Conservation (phyloP, 2,113 vertebrate species). For the Myanophis thanlyinensis region DNA sequence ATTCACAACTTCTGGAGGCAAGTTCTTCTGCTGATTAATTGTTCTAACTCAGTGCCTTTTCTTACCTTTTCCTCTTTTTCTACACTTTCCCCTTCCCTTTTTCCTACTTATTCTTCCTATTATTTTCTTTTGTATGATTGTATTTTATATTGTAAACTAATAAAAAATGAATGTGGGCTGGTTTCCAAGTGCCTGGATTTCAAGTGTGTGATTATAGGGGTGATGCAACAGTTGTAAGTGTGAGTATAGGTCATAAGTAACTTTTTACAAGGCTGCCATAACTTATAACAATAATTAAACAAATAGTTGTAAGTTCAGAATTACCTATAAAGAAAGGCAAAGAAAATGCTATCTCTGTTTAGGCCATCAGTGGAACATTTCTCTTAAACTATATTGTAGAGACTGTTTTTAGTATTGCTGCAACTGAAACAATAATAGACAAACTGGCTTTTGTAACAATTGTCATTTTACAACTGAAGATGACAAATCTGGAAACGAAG, state of each 20-base stretch:
- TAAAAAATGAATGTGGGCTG: not conserved
- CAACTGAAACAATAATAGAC: conserved; percentile 20
- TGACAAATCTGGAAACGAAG: conserved; percentile 24
- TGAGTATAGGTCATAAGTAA: not conserved
- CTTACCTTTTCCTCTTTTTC: not conserved
- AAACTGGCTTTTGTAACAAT: conserved; percentile 1
- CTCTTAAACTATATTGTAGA: conserved; percentile 8
- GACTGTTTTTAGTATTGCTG: conserved; percentile 22
- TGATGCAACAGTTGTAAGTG: not conserved
- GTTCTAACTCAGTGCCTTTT: not conserved
- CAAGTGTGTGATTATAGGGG: not conserved
- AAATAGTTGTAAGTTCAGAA: not conserved
- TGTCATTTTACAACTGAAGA: conserved; percentile 14
- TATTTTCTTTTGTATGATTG: not conserved
- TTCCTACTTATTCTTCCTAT: not conserved
- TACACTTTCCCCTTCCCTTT: not conserved
- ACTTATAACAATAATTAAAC: not conserved
- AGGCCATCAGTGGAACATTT: not conserved
- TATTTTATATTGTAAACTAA: not conserved
- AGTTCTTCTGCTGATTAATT: no score
- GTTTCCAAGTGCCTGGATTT: not conserved
- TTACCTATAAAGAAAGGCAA: conserved; percentile 20
- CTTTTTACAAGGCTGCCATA: not conserved
- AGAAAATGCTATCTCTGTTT: conserved; percentile 15
- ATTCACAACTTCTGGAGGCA: no score